Base-by-base conservation (phyloP, 2,113 vertebrate species). In the Xyrauchen texanus region DNA sequence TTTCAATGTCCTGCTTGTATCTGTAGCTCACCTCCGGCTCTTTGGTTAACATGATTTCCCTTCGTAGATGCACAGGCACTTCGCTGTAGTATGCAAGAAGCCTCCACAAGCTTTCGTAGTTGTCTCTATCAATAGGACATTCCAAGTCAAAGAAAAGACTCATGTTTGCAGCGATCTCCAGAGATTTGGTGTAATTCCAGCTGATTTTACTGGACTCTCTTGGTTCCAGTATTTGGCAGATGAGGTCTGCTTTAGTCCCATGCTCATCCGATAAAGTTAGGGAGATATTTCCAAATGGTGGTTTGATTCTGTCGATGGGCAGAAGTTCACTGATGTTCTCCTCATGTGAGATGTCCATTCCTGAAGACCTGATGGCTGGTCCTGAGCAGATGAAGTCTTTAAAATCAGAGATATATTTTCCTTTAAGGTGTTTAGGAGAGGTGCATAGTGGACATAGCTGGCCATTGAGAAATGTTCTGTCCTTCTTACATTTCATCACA, bases 51-150 rank as follows among this genome's bases (percentile, higher is more conserved):
- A 91, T 87, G 45, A 90, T 9, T 16, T 95, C 95, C 16, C 92
- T 93, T 87, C 93, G 90, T 21, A 99, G 87, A 44, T 85, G 94
- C 66, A 95, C 93, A 0, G 96, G 94, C 2, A 93, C 94, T 83
- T 99, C 96, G 49, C 96, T 97, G 76, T 99, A 99, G 77, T 98
- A 98, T 8, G 96, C 97, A 49, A 98, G 91, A 44, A 98, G 93
- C 16, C 95, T 95, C 97, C 97, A 99, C 0, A 98, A 82, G 12
- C 91, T 94, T 76, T 96, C 94, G 42, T 98, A 97, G 76, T 88
- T 92, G 5, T 90, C 88, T 65, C 92, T 87, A 0, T 93, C 94
- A 86, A 96, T 90, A 0, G 93, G 90, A 71, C 97, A 99, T 47
- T 94, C 92, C 4, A 98, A 82, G 68, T 94, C 90, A 58, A 97